Evolutionary conservation across 1,140 invertebrate genomes (phyloP), one percentile per base, ranked within the genome.

Genomic region (Cotesia chilonis): DNA sequence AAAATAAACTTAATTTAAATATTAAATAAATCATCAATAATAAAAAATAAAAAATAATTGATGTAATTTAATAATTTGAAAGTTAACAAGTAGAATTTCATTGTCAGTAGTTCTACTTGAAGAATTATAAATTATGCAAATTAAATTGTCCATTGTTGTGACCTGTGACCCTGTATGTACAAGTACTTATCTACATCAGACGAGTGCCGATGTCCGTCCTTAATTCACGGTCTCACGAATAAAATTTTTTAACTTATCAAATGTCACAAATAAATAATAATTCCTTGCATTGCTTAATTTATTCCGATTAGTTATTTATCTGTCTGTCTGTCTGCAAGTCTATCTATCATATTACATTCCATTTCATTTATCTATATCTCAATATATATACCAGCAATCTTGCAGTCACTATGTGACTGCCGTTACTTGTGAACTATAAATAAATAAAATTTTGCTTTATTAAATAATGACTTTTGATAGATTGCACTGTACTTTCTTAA

Each of bases 121-220:
- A 73, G 67, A 37, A 80, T 76, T 28, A 28, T 28, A 28, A 47
- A 47, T 10, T 78, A 79, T 80, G 68, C 41, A 77, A 76, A 75
- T 78, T 70, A 72, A 71, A 41, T 70, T 69, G 52, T 70, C 55
- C 61, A 77, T 76, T 75, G 70, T 57, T 77, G 41, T 77, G 74
- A 76, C 68, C 74, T 54, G 74, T 74, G 71, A 78, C 70, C 73
- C 54, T 75, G 60, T 74, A 61, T 78, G 70, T 54, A 72, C 68
- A 69, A 73, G 68, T 10, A 10, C 7, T 47, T 47, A 47, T 10
- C 6, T 10, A 47, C 41, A 47, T 73, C 36, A 73, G 55, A 14
- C 71, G 67, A 66, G 75, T 79, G 73, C 59, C 72, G 54, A 76
- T 52, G 74, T 75, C 64, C 37, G 61, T 73, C 64, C 6, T 6